A percentile compares a stretch with the other conserved stretches of the same genome.
Conservation (phyloP, 2,888 invertebrate species). For the Gerris lacustris region DNA sequence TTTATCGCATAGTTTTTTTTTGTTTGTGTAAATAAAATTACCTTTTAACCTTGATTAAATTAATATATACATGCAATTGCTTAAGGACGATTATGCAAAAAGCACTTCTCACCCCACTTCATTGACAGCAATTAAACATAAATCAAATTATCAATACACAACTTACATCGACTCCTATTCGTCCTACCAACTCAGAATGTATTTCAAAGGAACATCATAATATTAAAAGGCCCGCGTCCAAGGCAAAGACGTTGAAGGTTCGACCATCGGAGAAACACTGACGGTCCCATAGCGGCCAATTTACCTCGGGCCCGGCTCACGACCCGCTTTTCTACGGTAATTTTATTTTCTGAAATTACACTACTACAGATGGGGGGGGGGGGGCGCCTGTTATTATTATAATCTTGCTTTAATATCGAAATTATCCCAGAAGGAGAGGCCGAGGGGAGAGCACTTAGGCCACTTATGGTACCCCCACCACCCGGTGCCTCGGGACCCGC, state of each 20-base stretch:
- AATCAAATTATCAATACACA: too few species aligned
- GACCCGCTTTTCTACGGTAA: conserved; percentile 26
- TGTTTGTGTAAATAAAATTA: too few species aligned
- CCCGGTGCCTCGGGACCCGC: neutral
- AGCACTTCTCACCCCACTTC: too few species aligned
- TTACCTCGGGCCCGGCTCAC: conserved; percentile 5
- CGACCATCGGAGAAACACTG: neutral
- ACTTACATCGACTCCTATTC: too few species aligned
- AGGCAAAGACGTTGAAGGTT: neutral
- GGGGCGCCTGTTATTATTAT: conserved; percentile 26
- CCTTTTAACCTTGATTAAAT: too few species aligned
- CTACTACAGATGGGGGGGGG: conserved; percentile 17
- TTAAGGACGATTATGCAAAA: too few species aligned
- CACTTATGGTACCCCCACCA: neutral
- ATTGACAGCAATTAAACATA: too few species aligned
- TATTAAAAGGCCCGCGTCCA: neutral
- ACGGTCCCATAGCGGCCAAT: conserved; percentile 5
- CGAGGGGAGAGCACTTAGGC: neutral
- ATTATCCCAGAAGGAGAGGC: neutral
- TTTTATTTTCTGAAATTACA: conserved; percentile 28
- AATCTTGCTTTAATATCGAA: conserved; percentile 28
- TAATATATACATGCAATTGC: too few species aligned
- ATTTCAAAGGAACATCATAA: neutral
- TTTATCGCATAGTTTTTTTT: too few species aligned
- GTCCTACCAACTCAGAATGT: too few species aligned